phyloP scores from a whole-genome alignment of 1,140 invertebrate genomes.

The Euura saliciscinereae region DNA sequence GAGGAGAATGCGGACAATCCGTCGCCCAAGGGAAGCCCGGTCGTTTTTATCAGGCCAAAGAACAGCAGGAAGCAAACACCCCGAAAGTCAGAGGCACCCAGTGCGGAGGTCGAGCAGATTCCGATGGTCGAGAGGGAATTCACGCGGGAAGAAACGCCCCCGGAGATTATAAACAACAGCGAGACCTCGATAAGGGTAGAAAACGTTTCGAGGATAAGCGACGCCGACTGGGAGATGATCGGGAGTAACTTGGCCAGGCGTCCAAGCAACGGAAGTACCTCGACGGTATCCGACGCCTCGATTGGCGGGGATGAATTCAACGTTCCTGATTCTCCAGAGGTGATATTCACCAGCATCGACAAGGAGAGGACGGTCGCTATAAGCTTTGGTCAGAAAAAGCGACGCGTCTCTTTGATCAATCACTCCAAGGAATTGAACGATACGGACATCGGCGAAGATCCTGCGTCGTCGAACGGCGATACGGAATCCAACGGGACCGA shows the following conservation, averaged over 20 bases:
- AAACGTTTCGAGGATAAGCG: slow-evolving; percentile 29
- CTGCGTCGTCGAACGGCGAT: background rate
- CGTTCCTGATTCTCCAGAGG: slow-evolving; percentile 26
- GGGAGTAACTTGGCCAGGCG: background rate
- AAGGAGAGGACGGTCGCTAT: background rate
- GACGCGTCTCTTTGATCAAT: slow-evolving; percentile 9
- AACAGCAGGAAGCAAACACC: background rate
- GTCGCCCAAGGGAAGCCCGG: background rate
- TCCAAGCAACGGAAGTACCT: background rate
- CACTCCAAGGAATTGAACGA: background rate
- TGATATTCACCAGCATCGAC: slow-evolving; percentile 30
- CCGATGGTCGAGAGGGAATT: background rate
- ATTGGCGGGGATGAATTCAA: background rate
- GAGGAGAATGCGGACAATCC: background rate
- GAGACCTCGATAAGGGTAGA: slow-evolving; percentile 31
- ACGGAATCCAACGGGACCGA: slow-evolving; percentile 10
- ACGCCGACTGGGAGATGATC: slow-evolving; percentile 34
- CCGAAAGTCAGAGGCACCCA: background rate
- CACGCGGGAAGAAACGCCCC: background rate
- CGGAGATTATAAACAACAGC: slow-evolving; percentile 1
- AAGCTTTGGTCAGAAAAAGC: slow-evolving; percentile 23
- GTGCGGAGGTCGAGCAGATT: background rate
- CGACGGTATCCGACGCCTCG: background rate
- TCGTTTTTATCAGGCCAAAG: background rate
- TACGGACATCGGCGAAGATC: background rate